Conservation (phyloP, 2,797 vertebrate species). For the Sebastes nivosus region DNA sequence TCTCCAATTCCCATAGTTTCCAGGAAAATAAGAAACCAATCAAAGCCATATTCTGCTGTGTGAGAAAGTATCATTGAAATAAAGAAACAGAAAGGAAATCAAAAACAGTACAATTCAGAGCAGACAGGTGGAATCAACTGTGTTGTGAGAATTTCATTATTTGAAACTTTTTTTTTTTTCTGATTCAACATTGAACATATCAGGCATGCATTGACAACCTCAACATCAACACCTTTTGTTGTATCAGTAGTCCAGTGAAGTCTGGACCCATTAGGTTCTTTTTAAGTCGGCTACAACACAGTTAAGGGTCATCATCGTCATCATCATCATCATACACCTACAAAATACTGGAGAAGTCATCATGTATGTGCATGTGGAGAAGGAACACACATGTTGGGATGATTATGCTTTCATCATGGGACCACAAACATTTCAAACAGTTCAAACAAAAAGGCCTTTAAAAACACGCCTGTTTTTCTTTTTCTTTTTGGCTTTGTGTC, state of each 20-base stretch:
- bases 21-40: slow-evolving; percentile 87
- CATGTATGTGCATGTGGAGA: slow-evolving; percentile 30
- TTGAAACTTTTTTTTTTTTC: slow-evolving; percentile 48
- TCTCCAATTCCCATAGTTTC: slow-evolving; percentile 79
- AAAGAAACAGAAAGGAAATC: slow-evolving; percentile 37
- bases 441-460: slow-evolving; percentile 40
- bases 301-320: slow-evolving; percentile 59
- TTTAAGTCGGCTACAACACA: slow-evolving; percentile 67
- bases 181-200: slow-evolving; percentile 84
- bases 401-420: slow-evolving; percentile 40
- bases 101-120: slow-evolving; percentile 61
- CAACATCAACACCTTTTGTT: slow-evolving; percentile 70
- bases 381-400: slow-evolving; percentile 39
- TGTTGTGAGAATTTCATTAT: slow-evolving; percentile 58
- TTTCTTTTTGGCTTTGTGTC: slow-evolving; percentile 13
- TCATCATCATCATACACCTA: slow-evolving; percentile 65
- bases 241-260: slow-evolving; percentile 51
- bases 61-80: slow-evolving; percentile 54
- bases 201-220: slow-evolving; percentile 85
- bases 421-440: slow-evolving; percentile 69
- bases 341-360: slow-evolving; percentile 56
- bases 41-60: slow-evolving; percentile 88
- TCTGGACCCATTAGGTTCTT: slow-evolving; percentile 41
- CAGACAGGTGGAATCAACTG: slow-evolving; percentile 62
- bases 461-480: slow-evolving; percentile 15